Evolutionary conservation across 1,140 invertebrate species (phyloP).

Genomic region (Episyrphus balteatus): DNA sequence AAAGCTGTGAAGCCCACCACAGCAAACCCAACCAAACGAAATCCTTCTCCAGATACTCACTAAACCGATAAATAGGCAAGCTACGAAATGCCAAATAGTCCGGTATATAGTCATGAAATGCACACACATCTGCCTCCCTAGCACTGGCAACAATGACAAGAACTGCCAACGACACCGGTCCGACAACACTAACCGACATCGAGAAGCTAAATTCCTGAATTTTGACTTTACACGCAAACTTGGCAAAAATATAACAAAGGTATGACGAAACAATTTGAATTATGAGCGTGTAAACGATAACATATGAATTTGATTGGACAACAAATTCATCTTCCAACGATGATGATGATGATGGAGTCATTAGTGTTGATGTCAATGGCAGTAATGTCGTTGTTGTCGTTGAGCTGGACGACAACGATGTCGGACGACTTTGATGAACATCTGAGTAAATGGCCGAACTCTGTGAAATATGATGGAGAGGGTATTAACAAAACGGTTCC

Average conservation of each 20-base stretch:
- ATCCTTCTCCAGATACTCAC: constrained; percentile 48
- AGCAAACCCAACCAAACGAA: constrained; percentile 61
- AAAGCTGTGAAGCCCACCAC: constrained; percentile 66
- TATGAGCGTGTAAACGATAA: constrained; percentile 42
- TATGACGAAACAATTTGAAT: constrained; percentile 53
- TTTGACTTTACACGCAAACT: constrained; percentile 73
- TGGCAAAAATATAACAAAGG: constrained; percentile 59
- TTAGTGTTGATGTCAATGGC: neutral
- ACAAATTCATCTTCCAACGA: neutral
- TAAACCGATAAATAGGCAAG: constrained; percentile 41
- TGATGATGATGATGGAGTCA: constrained; percentile 4
- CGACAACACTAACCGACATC: constrained; percentile 59
- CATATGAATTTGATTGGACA: constrained; percentile 33
- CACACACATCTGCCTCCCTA: constrained; percentile 49
- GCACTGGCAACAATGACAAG: constrained; percentile 50
- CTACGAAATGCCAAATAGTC: constrained; percentile 57
- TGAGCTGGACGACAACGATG: neutral
- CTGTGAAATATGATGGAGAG: no score
- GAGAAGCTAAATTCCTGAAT: constrained; percentile 74
- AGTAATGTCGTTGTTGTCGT: constrained; percentile 5
- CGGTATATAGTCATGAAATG: constrained; percentile 47
- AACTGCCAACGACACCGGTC: constrained; percentile 54
- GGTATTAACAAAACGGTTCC: no score
- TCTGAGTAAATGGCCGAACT: no score
- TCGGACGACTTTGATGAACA: no score